phyloP scores from a whole-genome alignment of 2,797 vertebrate genomes.

The Hybognathus amarus region DNA sequence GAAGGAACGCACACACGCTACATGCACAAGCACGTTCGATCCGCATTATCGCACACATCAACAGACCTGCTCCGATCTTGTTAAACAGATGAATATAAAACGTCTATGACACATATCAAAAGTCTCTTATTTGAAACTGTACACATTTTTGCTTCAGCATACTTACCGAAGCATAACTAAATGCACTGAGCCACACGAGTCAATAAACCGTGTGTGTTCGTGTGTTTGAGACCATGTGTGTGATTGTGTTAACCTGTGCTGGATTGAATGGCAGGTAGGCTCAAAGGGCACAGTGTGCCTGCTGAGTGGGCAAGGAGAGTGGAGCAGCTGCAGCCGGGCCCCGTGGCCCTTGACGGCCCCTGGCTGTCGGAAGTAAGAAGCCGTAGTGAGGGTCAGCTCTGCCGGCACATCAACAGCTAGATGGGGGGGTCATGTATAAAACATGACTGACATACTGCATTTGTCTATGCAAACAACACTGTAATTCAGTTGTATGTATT shows the following conservation, averaged over 20 bases:
- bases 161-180: conserved; percentile 17
- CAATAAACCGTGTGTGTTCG: background rate
- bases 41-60: conserved; percentile 31
- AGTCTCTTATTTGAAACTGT: background rate
- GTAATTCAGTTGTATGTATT: background rate
- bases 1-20: conserved; percentile 36
- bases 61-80: background rate
- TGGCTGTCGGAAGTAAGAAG: conserved; percentile 46
- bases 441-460: conserved; percentile 9
- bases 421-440: conserved; percentile 44
- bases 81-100: conserved; percentile 21
- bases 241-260: conserved; percentile 29
- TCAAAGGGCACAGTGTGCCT: conserved; percentile 46
- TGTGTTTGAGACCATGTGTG: background rate
- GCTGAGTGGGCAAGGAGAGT: conserved; percentile 54
- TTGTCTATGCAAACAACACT: conserved; percentile 20
- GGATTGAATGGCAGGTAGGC: conserved; percentile 57
- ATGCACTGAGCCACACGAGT: background rate
- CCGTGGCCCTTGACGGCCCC: conserved; percentile 44
- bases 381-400: conserved; percentile 33
- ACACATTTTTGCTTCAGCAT: conserved; percentile 20
- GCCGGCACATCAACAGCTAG: conserved; percentile 50
- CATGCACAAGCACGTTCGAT: conserved; percentile 7
- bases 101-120: conserved; percentile 7
- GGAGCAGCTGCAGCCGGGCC: conserved; percentile 49